phyloP scores from a whole-genome alignment of 1,140 invertebrate species.

The Druon quercuslanigerum region DNA sequence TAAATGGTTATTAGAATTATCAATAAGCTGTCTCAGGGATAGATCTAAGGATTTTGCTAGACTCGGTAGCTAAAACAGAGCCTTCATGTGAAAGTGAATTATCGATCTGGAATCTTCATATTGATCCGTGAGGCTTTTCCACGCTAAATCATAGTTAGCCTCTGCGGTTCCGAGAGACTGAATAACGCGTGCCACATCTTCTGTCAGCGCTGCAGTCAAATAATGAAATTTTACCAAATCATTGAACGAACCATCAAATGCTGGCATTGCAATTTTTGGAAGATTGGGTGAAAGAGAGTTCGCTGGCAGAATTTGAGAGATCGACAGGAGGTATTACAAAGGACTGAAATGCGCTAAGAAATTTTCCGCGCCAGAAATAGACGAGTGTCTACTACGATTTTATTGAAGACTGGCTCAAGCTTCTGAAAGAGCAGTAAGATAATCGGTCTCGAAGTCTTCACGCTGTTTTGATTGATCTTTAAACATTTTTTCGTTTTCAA shows the following conservation, averaged over 20 bases:
- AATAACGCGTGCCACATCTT: too few species aligned
- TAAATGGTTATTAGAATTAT: too few species aligned
- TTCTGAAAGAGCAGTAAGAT: neutral
- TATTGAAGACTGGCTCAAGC: neutral
- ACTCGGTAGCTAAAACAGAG: conserved; percentile 44
- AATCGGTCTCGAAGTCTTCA: neutral
- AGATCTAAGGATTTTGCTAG: too few species aligned
- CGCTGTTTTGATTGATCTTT: neutral
- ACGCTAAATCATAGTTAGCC: too few species aligned
- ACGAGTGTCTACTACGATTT: neutral
- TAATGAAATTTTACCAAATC: conserved; percentile 39
- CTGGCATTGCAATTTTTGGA: neutral
- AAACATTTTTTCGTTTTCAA: neutral
- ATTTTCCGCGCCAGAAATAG: too few species aligned
- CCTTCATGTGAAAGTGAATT: conserved; percentile 52
- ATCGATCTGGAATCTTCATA: conserved; percentile 52
- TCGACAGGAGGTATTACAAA: too few species aligned
- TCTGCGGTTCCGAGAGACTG: too few species aligned
- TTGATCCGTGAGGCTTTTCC: conserved; percentile 45
- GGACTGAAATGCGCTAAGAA: too few species aligned
- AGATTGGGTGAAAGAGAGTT: neutral
- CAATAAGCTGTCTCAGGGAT: too few species aligned
- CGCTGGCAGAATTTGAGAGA: too few species aligned
- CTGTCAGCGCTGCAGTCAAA: conserved; percentile 46
- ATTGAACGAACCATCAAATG: neutral